Evolutionary conservation across 2,113 vertebrate genomes (phyloP).

Genomic region (Numida meleagris): DNA sequence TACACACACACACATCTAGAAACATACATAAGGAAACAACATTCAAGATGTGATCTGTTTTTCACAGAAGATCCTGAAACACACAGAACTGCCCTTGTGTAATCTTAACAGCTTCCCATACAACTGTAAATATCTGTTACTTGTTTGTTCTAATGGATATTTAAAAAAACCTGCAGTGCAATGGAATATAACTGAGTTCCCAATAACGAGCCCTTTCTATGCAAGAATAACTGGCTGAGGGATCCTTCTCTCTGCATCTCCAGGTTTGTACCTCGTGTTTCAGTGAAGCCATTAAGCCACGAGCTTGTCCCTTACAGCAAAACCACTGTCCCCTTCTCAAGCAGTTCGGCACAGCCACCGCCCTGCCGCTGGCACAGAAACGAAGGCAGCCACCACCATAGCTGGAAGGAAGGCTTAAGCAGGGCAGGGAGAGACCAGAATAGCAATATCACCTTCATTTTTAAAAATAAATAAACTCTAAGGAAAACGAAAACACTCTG

Average conservation of each 20-base stretch:
- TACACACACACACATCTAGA: not conserved
- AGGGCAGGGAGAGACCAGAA: not conserved
- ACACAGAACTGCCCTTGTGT: fast-evolving
- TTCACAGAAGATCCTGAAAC: not conserved
- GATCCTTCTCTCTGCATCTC: not conserved
- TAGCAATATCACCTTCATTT: not conserved
- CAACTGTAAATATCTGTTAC: not conserved
- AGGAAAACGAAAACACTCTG: not conserved
- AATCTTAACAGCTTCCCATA: not conserved
- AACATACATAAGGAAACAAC: not conserved
- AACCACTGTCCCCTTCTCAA: not conserved
- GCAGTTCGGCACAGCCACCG: not conserved
- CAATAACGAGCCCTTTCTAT: not conserved
- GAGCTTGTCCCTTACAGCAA: not conserved
- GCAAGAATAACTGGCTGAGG: not conserved
- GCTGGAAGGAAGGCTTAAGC: not conserved
- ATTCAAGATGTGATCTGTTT: not conserved
- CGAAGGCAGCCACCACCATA: fast-evolving
- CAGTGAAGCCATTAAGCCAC: not conserved
- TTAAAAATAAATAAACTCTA: not conserved
- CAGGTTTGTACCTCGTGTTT: not conserved
- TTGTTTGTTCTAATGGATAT: not conserved
- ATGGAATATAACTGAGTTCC: not conserved
- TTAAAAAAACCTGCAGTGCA: not conserved
- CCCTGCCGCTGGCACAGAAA: not conserved